Evolutionary conservation across 1,140 invertebrate species (phyloP).

Genomic region (Drosophila pallidifrons): DNA sequence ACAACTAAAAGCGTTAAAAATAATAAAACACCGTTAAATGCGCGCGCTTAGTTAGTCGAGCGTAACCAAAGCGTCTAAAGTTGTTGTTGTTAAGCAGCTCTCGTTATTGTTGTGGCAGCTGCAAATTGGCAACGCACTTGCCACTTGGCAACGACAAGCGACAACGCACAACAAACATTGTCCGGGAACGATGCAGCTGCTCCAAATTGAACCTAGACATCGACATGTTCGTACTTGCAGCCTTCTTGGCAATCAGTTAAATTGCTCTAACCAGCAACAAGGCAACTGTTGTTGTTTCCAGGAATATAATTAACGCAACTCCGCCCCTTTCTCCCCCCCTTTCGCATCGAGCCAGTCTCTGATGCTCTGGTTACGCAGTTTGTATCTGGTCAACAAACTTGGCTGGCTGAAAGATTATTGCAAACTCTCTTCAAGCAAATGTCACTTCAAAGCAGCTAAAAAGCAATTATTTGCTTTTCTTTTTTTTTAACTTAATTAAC

Average conservation of each 20-base stretch:
- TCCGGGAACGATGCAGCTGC: background rate
- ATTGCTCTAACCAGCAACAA: background rate
- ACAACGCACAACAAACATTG: conserved; percentile 12
- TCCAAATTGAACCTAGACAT: background rate
- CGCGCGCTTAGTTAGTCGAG: conserved; percentile 43
- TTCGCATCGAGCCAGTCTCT: background rate
- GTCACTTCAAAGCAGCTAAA: too few relatives aligned
- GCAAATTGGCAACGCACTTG: conserved; percentile 2
- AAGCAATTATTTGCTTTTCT: too few relatives aligned
- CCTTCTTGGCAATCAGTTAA: conserved; percentile 1
- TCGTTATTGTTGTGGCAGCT: conserved; percentile 31
- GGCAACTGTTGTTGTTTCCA: background rate
- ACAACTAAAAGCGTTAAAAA: conserved; percentile 28
- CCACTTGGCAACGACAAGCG: conserved; percentile 38
- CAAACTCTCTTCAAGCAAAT: too few relatives aligned
- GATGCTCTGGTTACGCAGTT: too few relatives aligned
- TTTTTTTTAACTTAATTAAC: too few relatives aligned
- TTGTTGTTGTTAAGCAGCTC: conserved; percentile 21
- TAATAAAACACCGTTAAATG: conserved; percentile 57
- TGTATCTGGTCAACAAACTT: too few relatives aligned
- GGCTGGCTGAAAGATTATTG: too few relatives aligned
- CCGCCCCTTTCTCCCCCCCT: background rate
- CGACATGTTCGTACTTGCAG: background rate
- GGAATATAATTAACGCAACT: background rate
- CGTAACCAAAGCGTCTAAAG: conserved; percentile 34